These are phyloP conservation scores for Mesorhabditis belari DNA, from an alignment of 2,888 invertebrate species.

Conservation along the genomic window DNA sequence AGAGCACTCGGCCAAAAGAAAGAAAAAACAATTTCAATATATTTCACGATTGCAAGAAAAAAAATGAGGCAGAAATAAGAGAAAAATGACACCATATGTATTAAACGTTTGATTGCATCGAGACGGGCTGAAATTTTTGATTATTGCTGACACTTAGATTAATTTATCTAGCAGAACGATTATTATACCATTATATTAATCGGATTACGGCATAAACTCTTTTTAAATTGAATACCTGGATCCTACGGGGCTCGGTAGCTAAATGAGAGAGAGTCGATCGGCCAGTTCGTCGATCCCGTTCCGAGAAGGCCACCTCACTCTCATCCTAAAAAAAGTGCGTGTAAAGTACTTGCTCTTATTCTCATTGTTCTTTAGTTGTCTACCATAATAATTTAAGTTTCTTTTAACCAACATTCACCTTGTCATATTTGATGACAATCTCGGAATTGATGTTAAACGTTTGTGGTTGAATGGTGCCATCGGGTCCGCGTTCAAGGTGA, in stretches of 20 bases:
- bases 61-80: no score
- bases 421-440: slow-evolving; percentile 51
- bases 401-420: slow-evolving; percentile 12
- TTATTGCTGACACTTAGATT: no score
- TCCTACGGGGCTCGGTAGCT: neutral
- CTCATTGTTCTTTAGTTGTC: neutral
- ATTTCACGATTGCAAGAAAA: no score
- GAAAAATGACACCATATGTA: no score
- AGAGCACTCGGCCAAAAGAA: neutral
- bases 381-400: neutral
- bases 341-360: neutral
- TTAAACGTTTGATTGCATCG: neutral
- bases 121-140: neutral
- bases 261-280: neutral
- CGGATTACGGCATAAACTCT: no score
- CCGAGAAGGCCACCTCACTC: neutral
- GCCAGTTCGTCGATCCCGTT: neutral
- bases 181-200: no score
- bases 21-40: no score
- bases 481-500: slow-evolving; percentile 29
- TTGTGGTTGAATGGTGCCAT: slow-evolving; percentile 36
- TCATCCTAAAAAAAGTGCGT: neutral
- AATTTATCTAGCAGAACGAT: no score
- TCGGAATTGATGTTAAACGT: slow-evolving; percentile 52
- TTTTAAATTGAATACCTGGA: no score